Percentiles rank a stretch among this genome's conserved stretches.
Conservation (phyloP, 2,888 invertebrate species). For the Leptinotarsa peninsularis region DNA sequence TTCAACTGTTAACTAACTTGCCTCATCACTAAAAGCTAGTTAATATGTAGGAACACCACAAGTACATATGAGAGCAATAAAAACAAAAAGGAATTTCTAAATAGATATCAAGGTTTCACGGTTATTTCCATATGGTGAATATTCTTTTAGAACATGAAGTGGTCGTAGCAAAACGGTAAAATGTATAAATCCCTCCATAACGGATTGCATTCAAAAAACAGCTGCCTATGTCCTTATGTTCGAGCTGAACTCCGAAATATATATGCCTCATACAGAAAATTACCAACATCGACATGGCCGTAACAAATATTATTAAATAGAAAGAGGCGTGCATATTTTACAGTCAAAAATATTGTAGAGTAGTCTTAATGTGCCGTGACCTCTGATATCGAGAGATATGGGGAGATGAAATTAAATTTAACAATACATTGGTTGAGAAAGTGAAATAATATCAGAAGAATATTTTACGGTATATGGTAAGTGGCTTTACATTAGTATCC, state of each 20-base stretch:
- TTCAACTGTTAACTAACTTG: too few species aligned
- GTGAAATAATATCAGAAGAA: neutral
- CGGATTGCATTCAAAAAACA: constrained; percentile 49
- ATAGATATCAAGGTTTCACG: neutral
- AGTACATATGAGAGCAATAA: neutral
- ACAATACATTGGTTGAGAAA: neutral
- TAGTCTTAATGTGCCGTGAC: constrained; percentile 39
- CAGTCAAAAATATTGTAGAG: constrained; percentile 49
- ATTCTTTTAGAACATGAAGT: neutral
- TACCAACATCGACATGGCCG: constrained; percentile 50
- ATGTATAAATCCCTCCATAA: constrained; percentile 46
- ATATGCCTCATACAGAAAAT: constrained; percentile 42
- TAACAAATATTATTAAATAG: constrained; percentile 56
- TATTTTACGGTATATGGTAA: neutral
- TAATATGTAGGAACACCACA: too few species aligned
- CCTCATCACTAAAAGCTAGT: too few species aligned
- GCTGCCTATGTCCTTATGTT: constrained; percentile 50
- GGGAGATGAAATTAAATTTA: neutral
- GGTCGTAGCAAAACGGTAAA: constrained; percentile 16
- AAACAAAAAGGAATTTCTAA: neutral
- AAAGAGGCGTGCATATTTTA: constrained; percentile 56
- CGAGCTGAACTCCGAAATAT: constrained; percentile 38
- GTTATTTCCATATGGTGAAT: neutral
- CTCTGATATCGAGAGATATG: constrained; percentile 22
- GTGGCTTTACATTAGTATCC: too few species aligned